A percentile compares a stretch with the other conserved stretches of the same genome.
Evolutionary conservation across 2,888 invertebrate genomes (phyloP).

Genomic region (Endotricha flammealis): DNA sequence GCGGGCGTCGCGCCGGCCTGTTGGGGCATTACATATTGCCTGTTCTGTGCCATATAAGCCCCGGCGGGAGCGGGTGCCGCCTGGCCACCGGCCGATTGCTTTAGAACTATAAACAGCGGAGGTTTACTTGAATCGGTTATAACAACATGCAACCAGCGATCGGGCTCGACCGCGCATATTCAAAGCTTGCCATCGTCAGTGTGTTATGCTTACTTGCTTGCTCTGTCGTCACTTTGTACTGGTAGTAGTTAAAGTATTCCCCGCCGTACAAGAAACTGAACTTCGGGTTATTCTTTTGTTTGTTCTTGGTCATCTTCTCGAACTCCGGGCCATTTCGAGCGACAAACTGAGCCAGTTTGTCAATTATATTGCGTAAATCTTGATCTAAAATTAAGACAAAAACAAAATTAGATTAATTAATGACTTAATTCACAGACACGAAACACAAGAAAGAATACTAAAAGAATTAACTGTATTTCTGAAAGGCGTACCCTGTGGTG

Average conservation of each 20-base stretch:
- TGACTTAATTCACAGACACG: too few species aligned
- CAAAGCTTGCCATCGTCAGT: slow-evolving; percentile 49
- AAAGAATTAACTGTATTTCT: background rate
- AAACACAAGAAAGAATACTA: background rate
- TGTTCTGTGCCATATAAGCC: slow-evolving; percentile 78
- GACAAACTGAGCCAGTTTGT: slow-evolving; percentile 99
- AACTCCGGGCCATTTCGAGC: slow-evolving; percentile 99
- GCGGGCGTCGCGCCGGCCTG: slow-evolving; percentile 75
- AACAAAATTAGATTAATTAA: background rate
- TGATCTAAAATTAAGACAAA: slow-evolving; percentile 85
- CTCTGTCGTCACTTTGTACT: slow-evolving; percentile 96
- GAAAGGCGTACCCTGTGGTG: slow-evolving; percentile 77
- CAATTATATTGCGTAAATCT: slow-evolving; percentile 97
- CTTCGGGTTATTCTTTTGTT: slow-evolving; percentile 98
- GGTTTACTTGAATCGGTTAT: slow-evolving; percentile 73
- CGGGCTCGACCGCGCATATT: slow-evolving; percentile 50
- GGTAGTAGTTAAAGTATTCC: slow-evolving; percentile 97
- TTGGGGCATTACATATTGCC: slow-evolving; percentile 79
- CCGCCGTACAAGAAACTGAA: slow-evolving; percentile 98
- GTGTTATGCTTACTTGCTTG: slow-evolving; percentile 89
- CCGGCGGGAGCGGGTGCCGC: slow-evolving; percentile 70
- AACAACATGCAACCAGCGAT: slow-evolving; percentile 61
- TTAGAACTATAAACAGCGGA: slow-evolving; percentile 85
- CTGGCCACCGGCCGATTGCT: slow-evolving; percentile 81
- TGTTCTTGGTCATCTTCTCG: slow-evolving; percentile 98